Evolutionary conservation across 2,113 vertebrate genomes (phyloP).

Genomic region (Sinocyclocheilus anophthalmus): DNA sequence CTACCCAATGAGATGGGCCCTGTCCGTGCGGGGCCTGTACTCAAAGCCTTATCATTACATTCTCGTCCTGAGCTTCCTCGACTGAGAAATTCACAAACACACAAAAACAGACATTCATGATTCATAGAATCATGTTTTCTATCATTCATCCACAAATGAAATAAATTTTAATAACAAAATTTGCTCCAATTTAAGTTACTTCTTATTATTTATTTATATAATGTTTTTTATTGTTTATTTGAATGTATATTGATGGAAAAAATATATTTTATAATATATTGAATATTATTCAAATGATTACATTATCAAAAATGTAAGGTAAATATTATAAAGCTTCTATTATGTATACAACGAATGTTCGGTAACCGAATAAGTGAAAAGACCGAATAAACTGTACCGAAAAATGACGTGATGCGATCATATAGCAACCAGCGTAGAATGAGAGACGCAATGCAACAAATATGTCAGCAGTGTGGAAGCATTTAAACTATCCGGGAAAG

Average conservation of each 20-base stretch:
- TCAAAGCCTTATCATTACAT: constrained; percentile 86
- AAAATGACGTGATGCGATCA: too few relatives aligned
- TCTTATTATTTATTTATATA: background rate
- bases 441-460: too few relatives aligned
- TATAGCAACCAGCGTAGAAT: too few relatives aligned
- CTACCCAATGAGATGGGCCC: constrained; percentile 78
- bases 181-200: background rate
- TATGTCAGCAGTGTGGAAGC: too few relatives aligned
- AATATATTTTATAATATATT: too few relatives aligned
- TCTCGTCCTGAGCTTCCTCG: constrained; percentile 85
- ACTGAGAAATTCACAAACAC: constrained; percentile 47
- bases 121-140: too few relatives aligned
- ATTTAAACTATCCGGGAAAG: too few relatives aligned
- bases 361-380: too few relatives aligned
- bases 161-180: background rate
- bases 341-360: too few relatives aligned
- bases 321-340: background rate
- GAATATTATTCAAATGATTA: background rate
- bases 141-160: background rate
- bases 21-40: constrained; percentile 71
- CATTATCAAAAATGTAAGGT: background rate
- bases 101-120: background rate
- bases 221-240: background rate
- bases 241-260: background rate
- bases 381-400: too few relatives aligned